Evolutionary conservation across 2,888 invertebrate species (phyloP), one percentile per base, ranked within the genome.

Genomic region (Cenopis cana): DNA sequence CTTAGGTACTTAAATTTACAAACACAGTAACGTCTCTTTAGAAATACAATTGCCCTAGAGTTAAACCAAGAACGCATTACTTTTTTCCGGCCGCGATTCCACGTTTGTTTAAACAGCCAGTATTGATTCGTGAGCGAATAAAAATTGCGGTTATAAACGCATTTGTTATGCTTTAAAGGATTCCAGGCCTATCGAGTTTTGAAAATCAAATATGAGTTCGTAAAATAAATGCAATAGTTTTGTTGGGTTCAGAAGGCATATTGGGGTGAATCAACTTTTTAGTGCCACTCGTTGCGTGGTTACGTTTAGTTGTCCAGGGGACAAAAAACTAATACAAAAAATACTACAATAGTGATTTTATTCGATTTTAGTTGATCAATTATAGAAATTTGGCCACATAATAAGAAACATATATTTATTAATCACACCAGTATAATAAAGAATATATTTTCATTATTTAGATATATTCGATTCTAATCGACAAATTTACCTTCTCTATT

Each of bases 41-140:
- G 20, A 36, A 14, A 20, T 62, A 33, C 6, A 33, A n/a, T 8
- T 8, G n/a, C 18, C 10, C 6, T 2, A n/a, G n/a, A 67, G 70
- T 70, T 60, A 65, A 70, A 70, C 57, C 65, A 65, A 70, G 59
- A 70, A 54, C 50, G 56, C 38, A 64, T 69, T 65, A 57, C 52
- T 60, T 66, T 65, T 70, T 49, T 57, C 24, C 50, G 24, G 52
- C 24, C 33, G 36, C 46, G 59, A 59, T 33, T 59, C 38, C 33
- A 57, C 36, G 59, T 61, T 59, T 65, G 65, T 65, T 46, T 59
- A 70, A 59, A n/a, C n/a, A 57, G 62, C 56, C 62, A 38, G 54
- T 20, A 59, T 65, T 54, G 52, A 49, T 57, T 52, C 36, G 65
- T 70, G 59, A 59, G 12, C 59, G 18, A 61, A 61, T 49, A 61